These are phyloP conservation scores for Austrofundulus limnaeus DNA, from an alignment of 2,113 vertebrate genomes.

Conservation along the genomic window DNA sequence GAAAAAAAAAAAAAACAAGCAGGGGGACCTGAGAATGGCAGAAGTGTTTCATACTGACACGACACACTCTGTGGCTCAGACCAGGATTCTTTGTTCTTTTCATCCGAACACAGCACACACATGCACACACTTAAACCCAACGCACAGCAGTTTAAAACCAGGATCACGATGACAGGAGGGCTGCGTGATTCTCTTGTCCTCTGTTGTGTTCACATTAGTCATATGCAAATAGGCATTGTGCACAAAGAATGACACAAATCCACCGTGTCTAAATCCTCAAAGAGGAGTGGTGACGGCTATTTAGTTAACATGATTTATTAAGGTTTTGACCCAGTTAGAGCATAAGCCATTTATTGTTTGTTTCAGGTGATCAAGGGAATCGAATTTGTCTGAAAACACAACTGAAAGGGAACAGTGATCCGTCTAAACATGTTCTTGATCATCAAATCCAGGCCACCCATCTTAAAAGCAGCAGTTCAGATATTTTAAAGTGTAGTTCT, in stretches of 20 bases:
- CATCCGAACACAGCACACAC: conserved; percentile 34
- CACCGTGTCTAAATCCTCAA: conserved; percentile 72
- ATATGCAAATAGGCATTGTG: conserved; percentile 74
- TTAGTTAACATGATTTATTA: conserved; percentile 73
- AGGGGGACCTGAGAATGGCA: conserved; percentile 41
- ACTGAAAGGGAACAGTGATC: conserved; percentile 2
- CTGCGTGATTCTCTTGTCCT: conserved; percentile 69
- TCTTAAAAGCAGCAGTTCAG: neutral
- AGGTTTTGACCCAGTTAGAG: conserved; percentile 69
- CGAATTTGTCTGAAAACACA: neutral
- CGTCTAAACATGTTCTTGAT: neutral
- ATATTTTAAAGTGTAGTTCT: too few species aligned
- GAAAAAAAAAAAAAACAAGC: too few species aligned
- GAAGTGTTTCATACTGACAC: conserved; percentile 59
- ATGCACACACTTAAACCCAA: conserved; percentile 3
- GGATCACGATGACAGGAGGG: conserved; percentile 61
- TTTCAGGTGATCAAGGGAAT: conserved; percentile 31
- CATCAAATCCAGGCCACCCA: neutral
- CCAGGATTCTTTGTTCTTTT: conserved; percentile 70
- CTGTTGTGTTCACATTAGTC: conserved; percentile 71
- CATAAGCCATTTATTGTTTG: conserved; percentile 22
- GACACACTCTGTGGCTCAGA: conserved; percentile 45
- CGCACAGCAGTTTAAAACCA: conserved; percentile 47
- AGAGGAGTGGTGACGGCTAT: conserved; percentile 58
- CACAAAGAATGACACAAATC: conserved; percentile 73